Base-by-base conservation (phyloP, 2,888 invertebrate species). In the Fragum sueziense region DNA sequence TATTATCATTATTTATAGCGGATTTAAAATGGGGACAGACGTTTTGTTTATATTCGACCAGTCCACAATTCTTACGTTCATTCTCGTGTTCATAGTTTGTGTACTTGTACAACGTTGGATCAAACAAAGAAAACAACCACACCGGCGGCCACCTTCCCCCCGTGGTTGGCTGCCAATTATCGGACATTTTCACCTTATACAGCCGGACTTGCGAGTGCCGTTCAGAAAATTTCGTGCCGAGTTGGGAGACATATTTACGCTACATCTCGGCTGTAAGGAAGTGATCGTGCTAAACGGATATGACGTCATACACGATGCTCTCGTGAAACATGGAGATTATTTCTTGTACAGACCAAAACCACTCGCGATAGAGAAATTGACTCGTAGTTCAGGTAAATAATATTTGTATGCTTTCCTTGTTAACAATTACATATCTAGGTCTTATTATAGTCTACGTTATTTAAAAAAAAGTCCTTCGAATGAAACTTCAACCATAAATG, bases 241-340 rank as follows among this genome's bases (percentile, higher is more conserved):
- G 27, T 22, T 47, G 7, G 68, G 68, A 22, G 25, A 68, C 9
- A 68, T 68, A 14, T 68, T 33, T 33, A 9, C 47, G 9, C 47
- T 68, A n/a, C 25, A 68, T 9, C 33, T 68, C 2, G 68, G 68
- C 37, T 41, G n/a, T 37, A 37, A 41, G 9, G 1, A 33, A 11
- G 68, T 22, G 2, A 33, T 68, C 2, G 41, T 68, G 2, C 14
- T 68, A 22, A 17, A 6, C n/a, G 68, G 68, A 41, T 68, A 68
- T 68, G 47, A 68, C 47, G n/a, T 33, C n/a, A 47, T 68, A 6
- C 27, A 33, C 9, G 68, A 68, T 27, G 68, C 68, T 14, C 22
- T 68, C n/a, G 7, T 68, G 27, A 68, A 41, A 41, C 9, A 41
- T 27, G 68, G 68, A 3, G 68, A 68, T 41, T 20, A 31, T 20